Evolutionary conservation across 2,797 vertebrate species (phyloP), one percentile per base, ranked within the genome.

Genomic region (Bradypodion ventrale): DNA sequence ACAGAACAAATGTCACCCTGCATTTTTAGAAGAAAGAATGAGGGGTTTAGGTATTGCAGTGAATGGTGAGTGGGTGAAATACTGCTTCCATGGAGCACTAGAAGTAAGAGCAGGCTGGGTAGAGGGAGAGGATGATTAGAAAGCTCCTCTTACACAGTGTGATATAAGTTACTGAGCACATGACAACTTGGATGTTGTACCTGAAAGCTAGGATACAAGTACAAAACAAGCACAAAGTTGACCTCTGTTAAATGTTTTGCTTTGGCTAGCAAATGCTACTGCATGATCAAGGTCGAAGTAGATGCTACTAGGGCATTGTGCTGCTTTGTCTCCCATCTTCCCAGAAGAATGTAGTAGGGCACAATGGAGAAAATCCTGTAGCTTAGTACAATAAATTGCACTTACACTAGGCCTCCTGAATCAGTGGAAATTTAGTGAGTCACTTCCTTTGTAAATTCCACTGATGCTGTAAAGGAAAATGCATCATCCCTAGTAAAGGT

Each of bases 61-160:
- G 68, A 52, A 78, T 73, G 21, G 62, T 73, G 29, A 37, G 83
- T 29, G 12, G 37, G n/a, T 73, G 83, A 78, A 87, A 86, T 75
- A 83, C 62, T 52, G 78, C 74, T 88, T 80, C 87, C 88, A 80
- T 88, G 37, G 21, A 44, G 21, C 15, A 19, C 9, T 23, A 69
- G 56, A 52, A 19, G 23, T 27, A 73, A 82, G 29, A 59, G 37
- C 75, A 21, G 65, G 27, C 16, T 70, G 46, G 46, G 27, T 66
- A 63, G 15, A n/a, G 63, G 56, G 63, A 84, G 25, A 2, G 49
- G 68, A 72, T 63, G 40, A 5, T 21, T 32, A 49, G 56, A 27
- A n/a, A 35, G 35, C 15, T 7, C 70, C 44, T 46, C 9, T 52
- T 52, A 42, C 65, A 5, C 19, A 40, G n/a, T 12, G 4, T 40